Evolutionary conservation across 2,113 vertebrate genomes (phyloP).

Genomic region (Glareola pratincola): DNA sequence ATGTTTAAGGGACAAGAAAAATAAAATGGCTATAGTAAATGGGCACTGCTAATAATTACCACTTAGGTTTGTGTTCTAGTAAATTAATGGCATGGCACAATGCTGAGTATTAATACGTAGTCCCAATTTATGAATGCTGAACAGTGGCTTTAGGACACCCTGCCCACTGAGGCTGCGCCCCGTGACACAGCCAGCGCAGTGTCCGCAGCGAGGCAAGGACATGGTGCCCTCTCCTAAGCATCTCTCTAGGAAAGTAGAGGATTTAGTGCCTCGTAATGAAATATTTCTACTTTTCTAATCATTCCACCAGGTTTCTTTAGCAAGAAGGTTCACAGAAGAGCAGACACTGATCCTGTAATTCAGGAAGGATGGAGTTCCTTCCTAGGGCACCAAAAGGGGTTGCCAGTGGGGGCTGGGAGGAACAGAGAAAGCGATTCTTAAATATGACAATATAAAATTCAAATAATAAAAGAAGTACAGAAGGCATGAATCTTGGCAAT

Average conservation of each 20-base stretch:
- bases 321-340: neutral
- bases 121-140: neutral
- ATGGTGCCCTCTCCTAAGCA: neutral
- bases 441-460: neutral
- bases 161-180: rapidly evolving
- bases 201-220: neutral
- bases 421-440: neutral
- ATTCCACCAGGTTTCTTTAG: neutral
- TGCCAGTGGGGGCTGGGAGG: neutral
- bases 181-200: neutral
- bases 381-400: neutral
- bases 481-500: neutral
- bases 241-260: neutral
- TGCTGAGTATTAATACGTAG: neutral
- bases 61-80: neutral
- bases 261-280: neutral
- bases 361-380: neutral
- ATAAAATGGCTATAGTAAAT: neutral
- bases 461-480: neutral
- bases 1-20: neutral
- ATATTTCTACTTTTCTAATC: neutral
- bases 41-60: neutral
- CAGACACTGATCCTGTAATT: neutral
- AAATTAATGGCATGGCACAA: neutral
- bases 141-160: neutral